A percentile compares a stretch with the other conserved stretches of the same genome.
Evolutionary conservation across 2,888 invertebrate genomes (phyloP).

Genomic region (Physocephala rufipes): DNA sequence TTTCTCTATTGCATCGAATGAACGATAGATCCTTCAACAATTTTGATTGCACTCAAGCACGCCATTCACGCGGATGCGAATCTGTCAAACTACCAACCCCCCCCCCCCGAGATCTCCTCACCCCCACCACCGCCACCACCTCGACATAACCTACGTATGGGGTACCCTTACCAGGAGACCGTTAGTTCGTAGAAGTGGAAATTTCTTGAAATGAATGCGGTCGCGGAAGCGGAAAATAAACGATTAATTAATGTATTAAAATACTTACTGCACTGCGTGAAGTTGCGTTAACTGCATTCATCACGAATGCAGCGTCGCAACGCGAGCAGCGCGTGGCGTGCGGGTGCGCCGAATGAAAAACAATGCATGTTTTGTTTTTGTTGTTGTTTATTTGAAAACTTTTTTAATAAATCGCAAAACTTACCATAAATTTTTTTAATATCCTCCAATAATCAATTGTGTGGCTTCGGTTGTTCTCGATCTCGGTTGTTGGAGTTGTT

Average conservation of each 20-base stretch:
- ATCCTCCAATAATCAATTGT: conserved; percentile 34
- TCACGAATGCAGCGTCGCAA: not conserved
- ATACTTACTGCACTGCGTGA: not conserved
- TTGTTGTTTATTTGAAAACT: no score
- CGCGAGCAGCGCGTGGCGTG: not conserved
- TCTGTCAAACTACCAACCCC: no score
- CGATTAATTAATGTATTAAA: not conserved
- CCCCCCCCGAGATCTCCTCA: no score
- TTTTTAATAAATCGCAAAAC: conserved; percentile 12
- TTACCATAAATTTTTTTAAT: conserved; percentile 38
- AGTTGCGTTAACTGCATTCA: no score
- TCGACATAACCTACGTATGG: no score
- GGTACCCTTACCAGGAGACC: no score
- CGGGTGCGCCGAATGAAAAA: not conserved
- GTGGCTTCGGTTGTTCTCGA: conserved; percentile 28
- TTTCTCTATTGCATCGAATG: no score
- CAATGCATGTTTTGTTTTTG: no score
- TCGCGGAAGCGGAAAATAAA: not conserved
- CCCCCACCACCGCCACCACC: no score
- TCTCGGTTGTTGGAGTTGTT: conserved; percentile 23
- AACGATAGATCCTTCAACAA: no score
- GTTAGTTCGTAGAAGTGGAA: not conserved
- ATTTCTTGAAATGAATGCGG: not conserved
- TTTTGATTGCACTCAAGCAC: no score
- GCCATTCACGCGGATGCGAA: no score